Evolutionary conservation across 1,140 invertebrate species (phyloP), one percentile per base, ranked within the genome.

Genomic region (Hyles euphorbiae): DNA sequence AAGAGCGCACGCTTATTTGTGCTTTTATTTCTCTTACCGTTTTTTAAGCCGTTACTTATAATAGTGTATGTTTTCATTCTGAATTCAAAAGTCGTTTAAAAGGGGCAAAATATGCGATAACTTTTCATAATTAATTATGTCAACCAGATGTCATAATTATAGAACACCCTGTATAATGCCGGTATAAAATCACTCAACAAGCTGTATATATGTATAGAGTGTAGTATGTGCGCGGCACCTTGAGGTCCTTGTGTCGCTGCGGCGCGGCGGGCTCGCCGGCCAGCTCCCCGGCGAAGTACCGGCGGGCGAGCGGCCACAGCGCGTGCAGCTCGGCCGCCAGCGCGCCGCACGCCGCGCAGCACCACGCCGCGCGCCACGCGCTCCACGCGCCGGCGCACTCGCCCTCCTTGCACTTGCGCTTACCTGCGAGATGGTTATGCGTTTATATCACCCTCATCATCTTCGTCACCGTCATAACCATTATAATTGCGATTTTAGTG

Each of bases 231-330:
- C 7, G 7, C 3, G 5, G 34, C 36, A 84, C 83, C 81, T 84
- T 87, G 32, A 87, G 72, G 1, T 78, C 64, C 2, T 58, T 58
- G 44, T 82, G 79, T 1, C 76, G 56, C 53, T 72, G 58, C 4
- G 78, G 68, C 33, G 64, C 59, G 22, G 61, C 9, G 32, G 79
- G 79, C 47, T 61, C 47, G n/a, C 81, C 82, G 53, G 73, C 81
- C n/a, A 86, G 77, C 56, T 87, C 84, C 3, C 77, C 78, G 7
- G 81, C 81, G 74, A 83, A 86, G 74, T 87, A 86, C 1, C 80
- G 65, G 4, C 79, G 53, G 5, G 81, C 85, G 2, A 84, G 74
- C 59, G 81, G 77, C 84, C 82, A 85, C 68, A 87, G 77, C 60
- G 82, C 82, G 68, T 73, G 65, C 62, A 87, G 72, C 68, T 86